A percentile compares a stretch with the other conserved stretches of the same genome.
Evolutionary conservation across 2,113 vertebrate genomes (phyloP).

Genomic region (Pomatostomus ruficeps): DNA sequence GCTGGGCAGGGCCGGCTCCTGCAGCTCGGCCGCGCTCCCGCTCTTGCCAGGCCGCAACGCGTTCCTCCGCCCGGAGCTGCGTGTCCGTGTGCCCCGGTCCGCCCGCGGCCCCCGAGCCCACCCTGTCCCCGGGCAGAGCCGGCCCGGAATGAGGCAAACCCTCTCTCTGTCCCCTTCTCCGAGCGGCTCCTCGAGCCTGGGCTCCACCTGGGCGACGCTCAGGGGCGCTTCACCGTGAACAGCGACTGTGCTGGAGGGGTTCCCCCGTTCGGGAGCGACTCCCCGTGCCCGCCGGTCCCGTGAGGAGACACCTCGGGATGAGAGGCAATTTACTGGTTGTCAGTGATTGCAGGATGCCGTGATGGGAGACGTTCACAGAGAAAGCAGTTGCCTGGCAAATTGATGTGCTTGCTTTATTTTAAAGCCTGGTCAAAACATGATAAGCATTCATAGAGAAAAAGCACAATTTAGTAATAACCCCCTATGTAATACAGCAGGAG

Average conservation of each 20-base stretch:
- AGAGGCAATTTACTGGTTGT: rapidly evolving
- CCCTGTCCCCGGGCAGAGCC: neutral
- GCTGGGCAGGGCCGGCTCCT: neutral
- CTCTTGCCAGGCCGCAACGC: neutral
- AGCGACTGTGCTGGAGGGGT: neutral
- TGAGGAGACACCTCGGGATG: neutral
- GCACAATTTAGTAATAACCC: rapidly evolving
- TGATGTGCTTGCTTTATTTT: neutral
- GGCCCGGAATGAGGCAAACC: rapidly evolving
- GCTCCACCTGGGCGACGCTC: rapidly evolving
- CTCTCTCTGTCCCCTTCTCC: too few relatives aligned
- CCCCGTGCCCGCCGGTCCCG: neutral
- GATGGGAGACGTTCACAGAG: neutral
- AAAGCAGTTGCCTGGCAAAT: neutral
- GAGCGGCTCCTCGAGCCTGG: rapidly evolving
- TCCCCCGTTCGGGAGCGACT: neutral
- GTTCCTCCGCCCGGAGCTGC: neutral
- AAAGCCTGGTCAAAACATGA: neutral
- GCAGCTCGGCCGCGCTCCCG: neutral
- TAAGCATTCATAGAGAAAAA: neutral
- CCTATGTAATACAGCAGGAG: neutral
- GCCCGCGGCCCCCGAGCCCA: neutral
- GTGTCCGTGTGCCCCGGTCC: neutral
- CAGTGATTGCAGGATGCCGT: neutral
- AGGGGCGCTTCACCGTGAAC: rapidly evolving